phyloP scores from a whole-genome alignment of 2,113 vertebrate species.

The Takifugu bimaculatus region DNA sequence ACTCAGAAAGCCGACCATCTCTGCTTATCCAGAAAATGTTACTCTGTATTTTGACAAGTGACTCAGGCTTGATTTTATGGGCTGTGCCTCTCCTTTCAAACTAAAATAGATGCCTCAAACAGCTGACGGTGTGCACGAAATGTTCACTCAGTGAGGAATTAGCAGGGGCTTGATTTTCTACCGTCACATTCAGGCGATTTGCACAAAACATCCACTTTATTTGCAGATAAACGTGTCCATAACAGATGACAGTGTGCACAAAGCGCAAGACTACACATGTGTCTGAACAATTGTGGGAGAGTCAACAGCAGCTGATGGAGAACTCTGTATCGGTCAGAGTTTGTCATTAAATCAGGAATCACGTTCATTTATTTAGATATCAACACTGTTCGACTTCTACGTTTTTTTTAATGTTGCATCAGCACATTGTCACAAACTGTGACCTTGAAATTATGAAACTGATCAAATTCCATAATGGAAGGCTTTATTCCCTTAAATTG shows the following conservation, averaged over 20 bases:
- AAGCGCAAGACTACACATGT: too few relatives aligned
- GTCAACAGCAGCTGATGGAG: too few relatives aligned
- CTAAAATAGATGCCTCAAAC: conserved; percentile 33
- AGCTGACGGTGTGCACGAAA: conserved; percentile 21
- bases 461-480: too few relatives aligned
- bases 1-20: conserved; percentile 2
- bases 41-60: conserved; percentile 22
- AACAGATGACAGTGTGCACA: conserved; percentile 26
- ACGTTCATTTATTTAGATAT: too few relatives aligned
- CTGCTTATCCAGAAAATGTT: conserved; percentile 40
- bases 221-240: conserved; percentile 21
- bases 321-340: too few relatives aligned
- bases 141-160: conserved; percentile 7
- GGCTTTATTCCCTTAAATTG: too few relatives aligned
- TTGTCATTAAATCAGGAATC: too few relatives aligned
- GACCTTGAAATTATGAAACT: too few relatives aligned
- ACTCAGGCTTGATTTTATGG: conserved; percentile 14
- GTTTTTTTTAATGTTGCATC: too few relatives aligned
- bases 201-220: conserved; percentile 33
- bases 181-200: neutral
- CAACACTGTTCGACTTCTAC: too few relatives aligned
- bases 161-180: conserved; percentile 16
- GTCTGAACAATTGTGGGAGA: too few relatives aligned
- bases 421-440: too few relatives aligned
- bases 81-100: conserved; percentile 12